Evolutionary conservation across 2,797 vertebrate species (phyloP).

Genomic region (Cryptoprocta ferox): DNA sequence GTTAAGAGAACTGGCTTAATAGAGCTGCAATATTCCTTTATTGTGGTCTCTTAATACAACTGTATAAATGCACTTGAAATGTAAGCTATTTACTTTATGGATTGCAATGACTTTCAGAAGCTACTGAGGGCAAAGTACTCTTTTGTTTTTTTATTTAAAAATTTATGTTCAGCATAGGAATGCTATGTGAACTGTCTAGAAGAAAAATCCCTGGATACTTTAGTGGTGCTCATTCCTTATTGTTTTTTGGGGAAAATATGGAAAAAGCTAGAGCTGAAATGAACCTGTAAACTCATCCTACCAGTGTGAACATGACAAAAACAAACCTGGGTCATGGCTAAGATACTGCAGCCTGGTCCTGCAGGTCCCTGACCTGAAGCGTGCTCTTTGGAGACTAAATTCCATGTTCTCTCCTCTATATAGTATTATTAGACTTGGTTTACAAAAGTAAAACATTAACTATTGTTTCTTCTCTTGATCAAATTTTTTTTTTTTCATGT

Average conservation of each 20-base stretch:
- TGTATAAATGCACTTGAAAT: conserved; percentile 65
- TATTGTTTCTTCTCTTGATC: not conserved
- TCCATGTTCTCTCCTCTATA: not conserved
- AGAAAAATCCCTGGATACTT: conserved; percentile 46
- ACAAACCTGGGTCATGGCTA: not conserved
- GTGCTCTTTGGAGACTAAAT: not conserved
- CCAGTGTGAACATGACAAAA: not conserved
- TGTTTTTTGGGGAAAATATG: not conserved
- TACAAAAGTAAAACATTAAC: not conserved
- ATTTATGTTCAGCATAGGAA: not conserved
- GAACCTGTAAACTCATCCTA: not conserved
- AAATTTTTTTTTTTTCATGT: conserved; percentile 10
- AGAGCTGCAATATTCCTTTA: conserved; percentile 57
- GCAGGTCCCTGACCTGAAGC: not conserved
- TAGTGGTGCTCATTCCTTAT: not conserved
- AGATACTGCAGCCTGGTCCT: not conserved
- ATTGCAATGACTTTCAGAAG: conserved; percentile 64
- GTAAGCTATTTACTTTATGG: conserved; percentile 59
- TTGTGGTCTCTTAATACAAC: conserved; percentile 44
- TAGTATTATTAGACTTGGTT: not conserved
- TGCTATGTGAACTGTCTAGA: not conserved
- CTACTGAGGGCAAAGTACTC: not conserved
- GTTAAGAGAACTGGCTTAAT: not conserved
- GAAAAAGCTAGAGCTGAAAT: not conserved
- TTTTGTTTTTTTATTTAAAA: not conserved